Base-by-base conservation (phyloP, 2,888 invertebrate genomes). In the Nudaria mundana region DNA sequence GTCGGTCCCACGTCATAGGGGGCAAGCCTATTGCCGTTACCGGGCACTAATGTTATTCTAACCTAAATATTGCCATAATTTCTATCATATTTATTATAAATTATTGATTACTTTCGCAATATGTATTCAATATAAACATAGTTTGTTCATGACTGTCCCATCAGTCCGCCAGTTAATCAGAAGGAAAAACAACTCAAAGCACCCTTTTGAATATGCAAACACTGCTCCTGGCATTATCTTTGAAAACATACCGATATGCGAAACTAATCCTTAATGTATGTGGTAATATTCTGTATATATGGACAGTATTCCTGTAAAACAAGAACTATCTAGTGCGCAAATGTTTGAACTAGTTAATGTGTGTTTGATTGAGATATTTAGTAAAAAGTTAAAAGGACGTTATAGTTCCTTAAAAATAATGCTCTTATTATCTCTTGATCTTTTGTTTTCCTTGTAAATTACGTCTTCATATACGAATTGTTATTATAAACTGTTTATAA, bases 201-300 rank as follows among this genome's bases (percentile, higher is more conserved):
- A 62, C 82, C 81, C 76, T 77, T 80, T 80, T 79, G 81, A 82
- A 81, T 83, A 84, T 70, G 82, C 81, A 84, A 84, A 85, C 75
- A 80, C 66, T 78, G 79, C 66, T 66, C 58, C 65, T 68, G 69
- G 67, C 77, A 71, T 62, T 52, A 59, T 61, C 58, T 58, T 50
- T 59, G 47, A 43, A 40, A 50, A 44, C 38, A 30, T 36, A 25
- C 20, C 36, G 42, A 44, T 25, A 46, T 39, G 30, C 37, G 20
- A 59, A 59, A 50, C 46, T 58, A 48, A 43, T 37, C 52, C 41
- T 33, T 44, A 37, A 1, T 2, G 11, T 25, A 11, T 25, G 37
- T 34, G 7, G 29, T 24, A 43, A 15, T 32, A 25, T 14, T 16
- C 10, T 1, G 8, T 7, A 22, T n/a, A 14, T 52, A 52, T 32